These are phyloP conservation scores for Manis pentadactyla DNA, from an alignment of 2,797 vertebrate species.

Conservation along the genomic window DNA sequence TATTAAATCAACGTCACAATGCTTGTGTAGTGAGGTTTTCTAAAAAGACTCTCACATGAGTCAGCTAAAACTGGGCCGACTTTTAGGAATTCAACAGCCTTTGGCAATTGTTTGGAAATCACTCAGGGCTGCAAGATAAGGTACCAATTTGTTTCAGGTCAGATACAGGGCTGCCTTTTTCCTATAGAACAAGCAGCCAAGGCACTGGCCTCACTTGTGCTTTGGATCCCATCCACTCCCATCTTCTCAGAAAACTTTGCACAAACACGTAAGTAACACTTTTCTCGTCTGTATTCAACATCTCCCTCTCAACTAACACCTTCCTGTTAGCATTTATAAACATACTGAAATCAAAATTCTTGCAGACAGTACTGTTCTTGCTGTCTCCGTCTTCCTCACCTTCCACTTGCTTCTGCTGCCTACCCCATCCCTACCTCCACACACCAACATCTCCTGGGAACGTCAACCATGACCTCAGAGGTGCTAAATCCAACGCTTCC, in stretches of 20 bases:
- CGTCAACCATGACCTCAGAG: not conserved
- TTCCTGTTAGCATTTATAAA: not conserved
- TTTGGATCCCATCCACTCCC: not conserved
- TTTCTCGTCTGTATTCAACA: not conserved
- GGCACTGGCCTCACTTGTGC: not conserved
- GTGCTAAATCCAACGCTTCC: not conserved
- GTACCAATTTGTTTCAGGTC: not conserved
- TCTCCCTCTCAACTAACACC: not conserved
- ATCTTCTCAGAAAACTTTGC: not conserved
- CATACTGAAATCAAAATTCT: not conserved
- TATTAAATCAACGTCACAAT: not conserved
- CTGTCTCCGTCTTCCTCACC: not conserved
- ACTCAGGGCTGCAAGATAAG: not conserved
- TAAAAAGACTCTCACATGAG: slow-evolving; percentile 13
- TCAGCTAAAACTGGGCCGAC: not conserved
- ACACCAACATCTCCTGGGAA: not conserved
- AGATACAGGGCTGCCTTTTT: not conserved
- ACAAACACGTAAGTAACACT: not conserved
- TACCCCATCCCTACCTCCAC: not conserved
- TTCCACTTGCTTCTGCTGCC: not conserved
- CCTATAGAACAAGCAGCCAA: not conserved
- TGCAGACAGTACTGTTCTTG: not conserved
- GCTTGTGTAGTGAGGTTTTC: not conserved
- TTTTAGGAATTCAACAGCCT: slow-evolving; percentile 40
- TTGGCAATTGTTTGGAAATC: not conserved